Evolutionary conservation across 2,113 vertebrate genomes (phyloP).

Genomic region (Clupea harengus): DNA sequence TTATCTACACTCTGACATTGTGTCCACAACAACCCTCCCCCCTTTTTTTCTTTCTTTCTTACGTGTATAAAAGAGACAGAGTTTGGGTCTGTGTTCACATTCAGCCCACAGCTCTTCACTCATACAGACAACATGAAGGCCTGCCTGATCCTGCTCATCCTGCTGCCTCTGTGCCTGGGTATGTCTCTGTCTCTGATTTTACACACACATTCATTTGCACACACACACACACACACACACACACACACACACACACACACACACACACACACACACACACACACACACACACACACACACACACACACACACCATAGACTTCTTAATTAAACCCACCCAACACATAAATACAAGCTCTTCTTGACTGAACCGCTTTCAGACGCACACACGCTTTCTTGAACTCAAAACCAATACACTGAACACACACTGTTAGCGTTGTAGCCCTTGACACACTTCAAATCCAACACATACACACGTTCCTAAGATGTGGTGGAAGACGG

Average conservation of each 20-base stretch:
- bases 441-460: no score
- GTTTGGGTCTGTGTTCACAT: not conserved
- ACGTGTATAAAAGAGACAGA: conserved; percentile 32
- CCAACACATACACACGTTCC: no score
- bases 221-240: not conserved
- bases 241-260: not conserved
- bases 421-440: no score
- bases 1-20: not conserved
- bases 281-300: not conserved
- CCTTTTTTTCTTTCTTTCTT: not conserved
- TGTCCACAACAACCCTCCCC: not conserved
- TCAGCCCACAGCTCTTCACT: not conserved
- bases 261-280: not conserved
- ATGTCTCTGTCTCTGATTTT: not conserved
- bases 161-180: conserved; percentile 53
- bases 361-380: no score
- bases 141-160: conserved; percentile 45
- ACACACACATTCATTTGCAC: not conserved
- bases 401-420: no score
- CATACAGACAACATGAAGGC: conserved; percentile 44
- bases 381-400: not conserved
- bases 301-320: not conserved
- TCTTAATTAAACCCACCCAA: not conserved
- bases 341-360: no score
- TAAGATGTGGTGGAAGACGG: no score